Percentiles rank a stretch among this genome's conserved stretches.
These are phyloP conservation scores for Lycorma delicatula DNA, from an alignment of 1,140 invertebrate species.

Conservation along the genomic window DNA sequence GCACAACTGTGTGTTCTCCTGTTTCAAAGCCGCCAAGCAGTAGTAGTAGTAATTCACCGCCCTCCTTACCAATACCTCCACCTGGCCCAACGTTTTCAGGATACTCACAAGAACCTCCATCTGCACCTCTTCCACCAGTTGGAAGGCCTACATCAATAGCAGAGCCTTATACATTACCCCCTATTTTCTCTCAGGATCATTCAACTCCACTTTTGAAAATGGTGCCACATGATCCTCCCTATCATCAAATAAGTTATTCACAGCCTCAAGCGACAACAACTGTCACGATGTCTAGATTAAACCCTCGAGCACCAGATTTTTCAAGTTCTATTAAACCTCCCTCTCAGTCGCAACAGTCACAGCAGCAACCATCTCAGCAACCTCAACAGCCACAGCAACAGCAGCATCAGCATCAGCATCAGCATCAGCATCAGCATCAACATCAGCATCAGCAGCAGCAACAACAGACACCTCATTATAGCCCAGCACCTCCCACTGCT, in stretches of 20 bases:
- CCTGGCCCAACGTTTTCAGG: conserved; percentile 22
- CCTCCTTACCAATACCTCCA: conserved; percentile 30
- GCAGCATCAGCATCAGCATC: conserved; percentile 37
- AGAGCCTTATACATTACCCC: not conserved
- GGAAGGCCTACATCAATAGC: not conserved
- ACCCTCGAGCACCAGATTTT: conserved; percentile 82
- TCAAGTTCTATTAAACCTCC: conserved; percentile 40
- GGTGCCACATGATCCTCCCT: conserved; percentile 4
- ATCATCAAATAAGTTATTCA: conserved; percentile 8
- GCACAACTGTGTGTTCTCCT: conserved; percentile 58
- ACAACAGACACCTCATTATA: conserved; percentile 37
- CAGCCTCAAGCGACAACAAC: conserved; percentile 10
- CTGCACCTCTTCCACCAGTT: conserved; percentile 8
- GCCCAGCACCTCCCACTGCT: conserved; percentile 29
- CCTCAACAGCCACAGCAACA: conserved; percentile 27
- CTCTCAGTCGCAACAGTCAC: conserved; percentile 24
- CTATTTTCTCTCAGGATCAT: not conserved
- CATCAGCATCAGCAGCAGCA: conserved; percentile 36
- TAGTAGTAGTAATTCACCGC: conserved; percentile 26
- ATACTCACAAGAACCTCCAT: conserved; percentile 31
- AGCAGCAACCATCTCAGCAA: conserved; percentile 14
- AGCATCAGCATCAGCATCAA: conserved; percentile 35
- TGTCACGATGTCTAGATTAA: conserved; percentile 63
- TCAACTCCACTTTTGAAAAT: conserved; percentile 4
- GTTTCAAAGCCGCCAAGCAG: conserved; percentile 51